Base-by-base conservation (phyloP, 2,113 vertebrate species). In the Clarias macrocephalus region DNA sequence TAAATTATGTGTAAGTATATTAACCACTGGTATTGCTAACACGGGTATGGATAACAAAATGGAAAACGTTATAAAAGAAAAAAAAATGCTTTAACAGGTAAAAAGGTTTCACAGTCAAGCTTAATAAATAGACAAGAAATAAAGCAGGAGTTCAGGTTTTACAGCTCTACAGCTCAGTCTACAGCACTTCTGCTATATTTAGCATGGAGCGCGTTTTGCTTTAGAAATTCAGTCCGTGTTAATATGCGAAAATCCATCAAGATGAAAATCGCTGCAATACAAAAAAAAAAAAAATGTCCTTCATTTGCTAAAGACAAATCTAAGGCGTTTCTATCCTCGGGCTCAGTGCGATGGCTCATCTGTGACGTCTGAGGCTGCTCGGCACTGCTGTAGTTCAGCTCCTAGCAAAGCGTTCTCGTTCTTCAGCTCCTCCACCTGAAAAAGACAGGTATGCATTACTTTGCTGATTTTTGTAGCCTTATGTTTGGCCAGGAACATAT, bases 341-440 rank as follows among this genome's bases (percentile, higher is more conserved):
- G 42, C 21, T 62, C 94, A 97, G 93, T 96, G 96, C 70, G 96
- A 94, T 1, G 94, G 84, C 0, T 94, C 89, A 84, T 97, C 96
- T 75, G 95, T 94, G 57, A 96, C 95, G 30, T 94, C 28, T 12
- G 19, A 90, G 88, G 96, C 96, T 23, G 96, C 95, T 92, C 95
- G 96, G 76, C 96, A 95, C 89, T 96, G 96, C 93, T 97, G 96
- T 85, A 98, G 94, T 90, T 96, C 97, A 0, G 96, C 95, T 68
- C 96, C 93, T 15, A 98, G 95, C 87, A 97, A 89, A 16, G 95
- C 94, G 0, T 97, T 98, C 91, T 97, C 97, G 0, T 95, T 97
- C 94, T 97, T 97, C 92, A 97, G 94, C 91, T 98, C 96, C 91
- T 97, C 96, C 0, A 98, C 95, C 97, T 98, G 92, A 62, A 70